phyloP scores from a whole-genome alignment of 2,888 invertebrate species.

The Drosophila flavopinicola region DNA sequence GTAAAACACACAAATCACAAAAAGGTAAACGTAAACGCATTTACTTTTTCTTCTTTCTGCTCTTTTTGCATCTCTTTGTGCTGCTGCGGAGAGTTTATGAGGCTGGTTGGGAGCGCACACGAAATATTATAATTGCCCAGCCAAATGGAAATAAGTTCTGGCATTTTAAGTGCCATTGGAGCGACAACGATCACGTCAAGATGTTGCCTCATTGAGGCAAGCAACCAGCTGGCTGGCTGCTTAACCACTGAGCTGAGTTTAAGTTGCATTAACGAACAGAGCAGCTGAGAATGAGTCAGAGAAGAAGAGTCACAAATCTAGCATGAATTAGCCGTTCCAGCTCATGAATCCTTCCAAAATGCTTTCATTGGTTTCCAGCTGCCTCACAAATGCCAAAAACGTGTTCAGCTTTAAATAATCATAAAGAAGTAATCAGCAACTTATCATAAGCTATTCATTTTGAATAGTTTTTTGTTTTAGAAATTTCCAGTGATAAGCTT shows the following conservation, averaged over 20 bases:
- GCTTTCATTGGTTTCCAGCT: too few species aligned
- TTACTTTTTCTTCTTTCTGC: conserved; percentile 23
- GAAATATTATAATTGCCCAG: conserved; percentile 80
- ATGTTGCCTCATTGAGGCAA: conserved; percentile 45
- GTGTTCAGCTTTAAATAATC: too few species aligned
- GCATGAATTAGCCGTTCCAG: too few species aligned
- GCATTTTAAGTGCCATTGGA: conserved; percentile 72
- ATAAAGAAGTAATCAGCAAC: too few species aligned
- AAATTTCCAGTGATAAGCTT: too few species aligned
- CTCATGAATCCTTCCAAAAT: too few species aligned
- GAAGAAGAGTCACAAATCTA: neutral
- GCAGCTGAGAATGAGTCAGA: conserved; percentile 23
- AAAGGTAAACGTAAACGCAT: conserved; percentile 66
- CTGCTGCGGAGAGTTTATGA: conserved; percentile 27
- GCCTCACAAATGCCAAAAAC: too few species aligned
- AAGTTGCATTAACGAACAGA: conserved; percentile 1
- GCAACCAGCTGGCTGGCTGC: conserved; percentile 33
- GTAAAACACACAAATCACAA: conserved; percentile 71
- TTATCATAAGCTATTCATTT: too few species aligned
- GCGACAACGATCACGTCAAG: conserved; percentile 57
- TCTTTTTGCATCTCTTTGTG: conserved; percentile 28
- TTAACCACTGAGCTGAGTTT: neutral
- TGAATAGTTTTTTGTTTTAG: too few species aligned
- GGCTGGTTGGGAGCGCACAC: conserved; percentile 35
- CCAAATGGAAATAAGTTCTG: conserved; percentile 79